phyloP scores from a whole-genome alignment of 2,888 invertebrate species.

The Drosophila ezoana region DNA sequence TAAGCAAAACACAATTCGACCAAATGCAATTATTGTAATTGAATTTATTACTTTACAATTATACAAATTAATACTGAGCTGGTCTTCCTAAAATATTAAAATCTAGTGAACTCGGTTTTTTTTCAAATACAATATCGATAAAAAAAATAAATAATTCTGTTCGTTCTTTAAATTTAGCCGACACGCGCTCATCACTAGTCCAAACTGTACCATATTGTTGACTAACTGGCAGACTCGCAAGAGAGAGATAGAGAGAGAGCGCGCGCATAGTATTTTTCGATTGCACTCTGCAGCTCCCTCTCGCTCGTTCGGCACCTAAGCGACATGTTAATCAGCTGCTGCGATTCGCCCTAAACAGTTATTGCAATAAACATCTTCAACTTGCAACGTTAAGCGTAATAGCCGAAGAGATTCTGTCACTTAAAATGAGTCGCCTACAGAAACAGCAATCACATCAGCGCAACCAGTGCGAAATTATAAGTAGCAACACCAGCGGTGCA shows the following conservation, averaged over 20 bases:
- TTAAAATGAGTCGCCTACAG: conserved; percentile 57
- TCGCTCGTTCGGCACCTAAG: conserved; percentile 12
- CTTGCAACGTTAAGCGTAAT: not conserved
- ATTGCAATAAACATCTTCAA: conserved; percentile 34
- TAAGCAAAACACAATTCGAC: not conserved
- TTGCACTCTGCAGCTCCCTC: conserved; percentile 22
- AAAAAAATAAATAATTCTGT: not conserved
- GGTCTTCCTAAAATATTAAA: not conserved
- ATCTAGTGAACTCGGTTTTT: not conserved
- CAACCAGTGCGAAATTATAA: conserved; percentile 37
- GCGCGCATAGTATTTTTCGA: conserved; percentile 15
- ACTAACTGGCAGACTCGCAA: conserved; percentile 1
- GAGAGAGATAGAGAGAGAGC: conserved; percentile 17
- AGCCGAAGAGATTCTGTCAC: conserved; percentile 17
- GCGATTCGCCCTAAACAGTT: conserved; percentile 39
- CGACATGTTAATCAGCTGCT: conserved; percentile 51
- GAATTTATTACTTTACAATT: not conserved
- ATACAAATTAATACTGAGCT: not conserved
- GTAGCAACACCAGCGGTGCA: conserved; percentile 30
- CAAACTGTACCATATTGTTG: conserved; percentile 75
- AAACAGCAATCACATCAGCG: conserved; percentile 43
- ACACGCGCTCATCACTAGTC: conserved; percentile 46
- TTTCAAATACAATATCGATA: not conserved
- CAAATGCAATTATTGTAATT: not conserved
- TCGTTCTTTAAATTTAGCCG: conserved; percentile 7